These are phyloP conservation scores for Catharus ustulatus DNA, from an alignment of 2,797 vertebrate species.

Conservation along the genomic window DNA sequence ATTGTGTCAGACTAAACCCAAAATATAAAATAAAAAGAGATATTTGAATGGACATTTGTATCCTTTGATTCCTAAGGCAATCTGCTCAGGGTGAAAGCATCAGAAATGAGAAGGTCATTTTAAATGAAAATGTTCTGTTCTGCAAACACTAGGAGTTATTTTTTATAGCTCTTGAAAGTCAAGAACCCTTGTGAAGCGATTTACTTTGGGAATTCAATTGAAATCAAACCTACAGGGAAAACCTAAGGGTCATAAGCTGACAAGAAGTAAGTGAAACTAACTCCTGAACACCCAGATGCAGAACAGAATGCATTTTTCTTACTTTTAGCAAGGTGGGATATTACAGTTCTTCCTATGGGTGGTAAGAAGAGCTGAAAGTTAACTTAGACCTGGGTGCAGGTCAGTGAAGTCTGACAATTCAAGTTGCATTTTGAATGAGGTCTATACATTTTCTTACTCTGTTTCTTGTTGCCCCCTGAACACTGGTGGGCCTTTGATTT, in stretches of 20 bases:
- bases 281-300: background rate
- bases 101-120: conserved; percentile 1
- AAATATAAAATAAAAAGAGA: background rate
- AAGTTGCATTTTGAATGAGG: background rate
- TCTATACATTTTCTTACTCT: background rate
- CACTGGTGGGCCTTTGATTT: background rate
- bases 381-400: background rate
- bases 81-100: background rate
- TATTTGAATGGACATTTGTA: conserved; percentile 1
- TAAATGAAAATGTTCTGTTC: background rate
- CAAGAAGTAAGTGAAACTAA: background rate
- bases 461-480: background rate
- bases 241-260: background rate
- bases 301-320: background rate
- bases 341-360: background rate
- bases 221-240: background rate
- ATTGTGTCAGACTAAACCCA: background rate
- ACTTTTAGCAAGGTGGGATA: background rate
- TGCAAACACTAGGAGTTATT: background rate
- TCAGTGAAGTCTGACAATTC: background rate
- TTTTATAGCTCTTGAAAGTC: background rate
- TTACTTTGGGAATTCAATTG: background rate
- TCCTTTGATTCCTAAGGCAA: background rate
- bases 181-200: background rate
- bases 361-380: background rate